A percentile compares a stretch with the other conserved stretches of the same genome.
These are phyloP conservation scores for Nibea coibor DNA, from an alignment of 2,113 vertebrate genomes.

Conservation along the genomic window DNA sequence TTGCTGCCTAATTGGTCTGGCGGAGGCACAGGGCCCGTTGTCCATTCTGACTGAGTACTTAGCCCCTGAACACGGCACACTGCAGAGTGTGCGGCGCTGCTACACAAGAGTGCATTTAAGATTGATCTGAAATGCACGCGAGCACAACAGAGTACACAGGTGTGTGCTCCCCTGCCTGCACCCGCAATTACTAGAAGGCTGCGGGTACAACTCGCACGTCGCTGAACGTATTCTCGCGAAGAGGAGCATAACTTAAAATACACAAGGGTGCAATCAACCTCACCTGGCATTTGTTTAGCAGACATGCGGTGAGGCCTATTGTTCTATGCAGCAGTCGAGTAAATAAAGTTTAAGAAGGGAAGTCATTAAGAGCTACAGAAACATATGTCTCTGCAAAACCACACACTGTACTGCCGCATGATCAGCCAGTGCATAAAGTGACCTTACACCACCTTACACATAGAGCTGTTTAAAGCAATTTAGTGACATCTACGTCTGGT, in stretches of 20 bases:
- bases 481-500: neutral
- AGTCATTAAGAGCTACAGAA: neutral
- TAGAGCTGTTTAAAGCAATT: neutral
- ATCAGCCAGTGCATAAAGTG: neutral
- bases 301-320: neutral
- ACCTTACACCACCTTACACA: neutral
- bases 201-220: neutral
- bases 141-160: constrained; percentile 26
- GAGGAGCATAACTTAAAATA: constrained; percentile 14
- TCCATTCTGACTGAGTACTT: constrained; percentile 70
- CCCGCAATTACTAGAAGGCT: constrained; percentile 6
- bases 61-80: constrained; percentile 27
- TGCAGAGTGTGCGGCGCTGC: constrained; percentile 22
- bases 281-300: constrained; percentile 15
- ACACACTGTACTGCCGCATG: neutral
- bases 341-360: neutral
- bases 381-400: neutral
- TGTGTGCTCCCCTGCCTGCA: constrained; percentile 10
- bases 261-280: constrained; percentile 20
- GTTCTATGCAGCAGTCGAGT: neutral
- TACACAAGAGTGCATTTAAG: constrained; percentile 24
- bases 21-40: constrained; percentile 63
- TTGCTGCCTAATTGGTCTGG: constrained; percentile 81
- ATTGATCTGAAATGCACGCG: constrained; percentile 43
- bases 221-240: constrained; percentile 22